Evolutionary conservation across 2,888 invertebrate genomes (phyloP).

Genomic region (Pachliopta kotzebuea): DNA sequence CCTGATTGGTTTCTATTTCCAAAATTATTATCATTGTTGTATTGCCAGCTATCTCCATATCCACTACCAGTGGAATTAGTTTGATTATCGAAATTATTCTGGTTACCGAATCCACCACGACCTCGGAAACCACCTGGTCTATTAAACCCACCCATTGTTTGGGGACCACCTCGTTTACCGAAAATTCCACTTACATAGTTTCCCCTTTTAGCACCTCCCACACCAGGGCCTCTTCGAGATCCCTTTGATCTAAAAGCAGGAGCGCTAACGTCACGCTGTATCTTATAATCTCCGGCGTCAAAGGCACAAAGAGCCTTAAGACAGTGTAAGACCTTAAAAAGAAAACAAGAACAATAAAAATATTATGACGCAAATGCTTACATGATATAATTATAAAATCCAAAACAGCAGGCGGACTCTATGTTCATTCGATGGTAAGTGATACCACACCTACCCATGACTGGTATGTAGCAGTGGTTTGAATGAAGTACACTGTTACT

Average conservation of each 20-base stretch:
- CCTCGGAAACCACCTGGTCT: constrained; percentile 42
- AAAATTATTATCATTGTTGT: constrained; percentile 36
- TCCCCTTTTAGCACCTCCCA: constrained; percentile 55
- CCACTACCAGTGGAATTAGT: constrained; percentile 33
- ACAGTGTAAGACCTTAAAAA: constrained; percentile 82
- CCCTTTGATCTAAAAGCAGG: constrained; percentile 73
- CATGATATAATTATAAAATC: no score
- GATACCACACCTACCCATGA: no score
- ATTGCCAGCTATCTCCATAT: constrained; percentile 4
- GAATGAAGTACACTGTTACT: no score
- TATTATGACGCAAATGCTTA: no score
- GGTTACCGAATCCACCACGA: constrained; percentile 34
- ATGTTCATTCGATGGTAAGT: no score
- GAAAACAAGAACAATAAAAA: constrained; percentile 12
- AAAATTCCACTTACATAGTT: constrained; percentile 41
- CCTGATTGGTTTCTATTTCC: constrained; percentile 34
- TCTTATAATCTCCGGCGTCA: constrained; percentile 87
- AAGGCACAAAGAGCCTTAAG: constrained; percentile 88
- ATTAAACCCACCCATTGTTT: constrained; percentile 38
- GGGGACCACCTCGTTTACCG: constrained; percentile 37
- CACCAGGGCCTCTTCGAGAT: constrained; percentile 64
- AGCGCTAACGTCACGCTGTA: constrained; percentile 77
- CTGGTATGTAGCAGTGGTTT: no score
- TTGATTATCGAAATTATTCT: constrained; percentile 40
- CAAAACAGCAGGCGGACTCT: no score